A percentile compares a stretch with the other conserved stretches of the same genome.
Evolutionary conservation across 2,888 invertebrate species (phyloP).

Genomic region (Metopia argyrocephala): DNA sequence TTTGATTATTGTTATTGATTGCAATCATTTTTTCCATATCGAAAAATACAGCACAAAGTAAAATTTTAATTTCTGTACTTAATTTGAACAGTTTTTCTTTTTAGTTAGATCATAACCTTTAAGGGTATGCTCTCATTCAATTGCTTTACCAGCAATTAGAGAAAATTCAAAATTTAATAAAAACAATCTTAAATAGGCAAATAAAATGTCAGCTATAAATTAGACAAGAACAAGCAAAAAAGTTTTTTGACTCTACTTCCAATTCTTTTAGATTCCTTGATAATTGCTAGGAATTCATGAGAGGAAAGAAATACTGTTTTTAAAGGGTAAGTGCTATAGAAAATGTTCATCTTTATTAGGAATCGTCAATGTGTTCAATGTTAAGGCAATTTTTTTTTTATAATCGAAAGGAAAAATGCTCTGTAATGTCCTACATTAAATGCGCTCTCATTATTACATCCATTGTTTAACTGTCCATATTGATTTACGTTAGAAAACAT

Average conservation of each 20-base stretch:
- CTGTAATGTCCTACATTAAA: slow-evolving; percentile 13
- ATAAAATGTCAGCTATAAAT: slow-evolving; percentile 48
- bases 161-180: background rate
- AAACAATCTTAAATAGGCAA: background rate
- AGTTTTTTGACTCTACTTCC: background rate
- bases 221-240: slow-evolving; percentile 7
- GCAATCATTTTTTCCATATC: too few species aligned
- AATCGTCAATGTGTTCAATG: too few species aligned
- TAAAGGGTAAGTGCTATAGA: too few species aligned
- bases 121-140: too few species aligned
- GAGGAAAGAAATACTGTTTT: background rate
- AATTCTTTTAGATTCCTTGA: slow-evolving; percentile 31
- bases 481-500: slow-evolving; percentile 57
- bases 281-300: slow-evolving; percentile 44
- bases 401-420: too few species aligned
- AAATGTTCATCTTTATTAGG: background rate
- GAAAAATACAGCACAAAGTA: too few species aligned
- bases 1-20: too few species aligned
- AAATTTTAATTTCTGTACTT: too few species aligned
- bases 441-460: slow-evolving; percentile 48
- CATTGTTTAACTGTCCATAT: slow-evolving; percentile 49
- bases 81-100: too few species aligned
- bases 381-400: too few species aligned
- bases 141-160: slow-evolving; percentile 57
- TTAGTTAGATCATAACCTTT: too few species aligned